Evolutionary conservation across 2,113 vertebrate species (phyloP).

Genomic region (Antennarius striatus): DNA sequence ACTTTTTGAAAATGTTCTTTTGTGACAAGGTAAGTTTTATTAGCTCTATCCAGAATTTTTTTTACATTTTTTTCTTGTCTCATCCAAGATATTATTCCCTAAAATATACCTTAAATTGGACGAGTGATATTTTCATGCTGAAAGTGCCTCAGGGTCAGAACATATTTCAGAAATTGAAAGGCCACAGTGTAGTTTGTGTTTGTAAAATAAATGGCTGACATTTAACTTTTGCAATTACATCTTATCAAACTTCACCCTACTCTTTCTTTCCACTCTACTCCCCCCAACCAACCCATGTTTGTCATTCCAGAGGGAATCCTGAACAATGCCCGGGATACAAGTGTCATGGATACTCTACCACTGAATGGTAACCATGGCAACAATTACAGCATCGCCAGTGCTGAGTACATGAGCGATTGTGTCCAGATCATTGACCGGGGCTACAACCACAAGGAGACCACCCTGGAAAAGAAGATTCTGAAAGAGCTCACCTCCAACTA

Average conservation of each 20-base stretch:
- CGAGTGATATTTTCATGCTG: neutral
- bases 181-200: slow-evolving; percentile 20
- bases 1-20: slow-evolving; percentile 2
- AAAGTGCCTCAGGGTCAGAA: slow-evolving; percentile 8
- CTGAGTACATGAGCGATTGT: slow-evolving; percentile 98
- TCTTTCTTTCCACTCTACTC: slow-evolving; percentile 31
- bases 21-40: slow-evolving; percentile 59
- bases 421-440: slow-evolving; percentile 97
- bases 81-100: neutral
- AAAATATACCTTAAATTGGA: too few relatives aligned
- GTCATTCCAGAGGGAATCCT: slow-evolving; percentile 95
- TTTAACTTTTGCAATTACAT: slow-evolving; percentile 46
- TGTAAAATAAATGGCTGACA: slow-evolving; percentile 37
- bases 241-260: slow-evolving; percentile 48
- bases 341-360: slow-evolving; percentile 99
- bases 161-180: slow-evolving; percentile 5
- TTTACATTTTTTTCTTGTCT: neutral
- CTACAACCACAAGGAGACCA: slow-evolving; percentile 94
- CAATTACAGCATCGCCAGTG: slow-evolving; percentile 95
- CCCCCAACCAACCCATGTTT: slow-evolving; percentile 53
- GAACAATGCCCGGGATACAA: slow-evolving; percentile 99
- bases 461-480: slow-evolving; percentile 97
- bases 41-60: neutral
- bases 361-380: slow-evolving; percentile 99
- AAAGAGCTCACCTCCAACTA: slow-evolving; percentile 99